phyloP scores from a whole-genome alignment of 2,888 invertebrate genomes.

The Campoplex capitator region DNA sequence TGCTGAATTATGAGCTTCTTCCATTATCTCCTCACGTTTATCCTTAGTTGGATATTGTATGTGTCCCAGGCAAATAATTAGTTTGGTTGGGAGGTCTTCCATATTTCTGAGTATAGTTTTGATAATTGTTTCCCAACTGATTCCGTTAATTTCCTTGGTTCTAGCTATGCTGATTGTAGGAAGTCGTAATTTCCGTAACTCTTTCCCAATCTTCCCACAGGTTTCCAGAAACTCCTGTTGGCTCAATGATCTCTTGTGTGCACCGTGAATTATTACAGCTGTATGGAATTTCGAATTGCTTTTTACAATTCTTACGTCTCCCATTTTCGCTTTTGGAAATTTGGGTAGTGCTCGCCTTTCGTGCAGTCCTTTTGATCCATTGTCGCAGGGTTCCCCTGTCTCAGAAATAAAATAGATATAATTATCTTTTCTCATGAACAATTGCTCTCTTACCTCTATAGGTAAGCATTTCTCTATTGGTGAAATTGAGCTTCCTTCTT shows the following conservation, averaged over 20 bases:
- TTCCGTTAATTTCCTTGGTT: constrained; percentile 44
- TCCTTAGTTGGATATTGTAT: neutral
- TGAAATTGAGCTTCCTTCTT: neutral
- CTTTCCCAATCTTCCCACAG: neutral
- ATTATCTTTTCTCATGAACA: constrained; percentile 47
- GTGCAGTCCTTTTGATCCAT: constrained; percentile 9
- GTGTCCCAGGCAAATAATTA: neutral
- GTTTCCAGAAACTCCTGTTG: neutral
- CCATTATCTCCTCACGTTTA: neutral
- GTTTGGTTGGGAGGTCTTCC: neutral
- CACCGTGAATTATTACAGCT: neutral
- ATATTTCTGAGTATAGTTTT: neutral
- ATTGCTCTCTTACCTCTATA: constrained; percentile 8
- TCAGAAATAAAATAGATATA: constrained; percentile 53
- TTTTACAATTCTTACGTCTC: neutral
- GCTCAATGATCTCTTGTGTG: neutral
- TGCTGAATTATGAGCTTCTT: neutral
- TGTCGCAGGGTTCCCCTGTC: constrained; percentile 30
- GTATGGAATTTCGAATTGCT: neutral
- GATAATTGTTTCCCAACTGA: neutral
- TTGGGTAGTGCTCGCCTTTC: constrained; percentile 21
- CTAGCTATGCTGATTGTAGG: constrained; percentile 5
- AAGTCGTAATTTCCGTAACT: neutral
- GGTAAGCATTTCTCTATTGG: neutral
- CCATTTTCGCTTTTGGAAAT: constrained; percentile 5